Base-by-base conservation (phyloP, 2,797 vertebrate genomes). In the Myiothlypis coronata region DNA sequence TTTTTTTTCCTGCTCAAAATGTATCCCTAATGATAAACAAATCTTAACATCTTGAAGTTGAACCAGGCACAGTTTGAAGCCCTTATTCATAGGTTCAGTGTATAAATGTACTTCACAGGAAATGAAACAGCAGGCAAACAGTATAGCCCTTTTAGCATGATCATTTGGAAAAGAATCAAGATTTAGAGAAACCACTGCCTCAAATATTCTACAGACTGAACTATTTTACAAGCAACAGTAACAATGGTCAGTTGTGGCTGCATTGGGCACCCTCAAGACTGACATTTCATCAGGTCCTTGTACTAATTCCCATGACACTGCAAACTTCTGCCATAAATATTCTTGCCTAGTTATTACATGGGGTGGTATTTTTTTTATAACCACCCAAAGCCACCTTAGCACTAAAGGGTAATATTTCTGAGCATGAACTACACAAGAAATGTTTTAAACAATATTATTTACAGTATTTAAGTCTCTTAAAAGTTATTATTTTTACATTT, bases 1-100 rank as follows among this genome's bases (percentile, higher is more conserved):
- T 82, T 97, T 81, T 83, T 94, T 96, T 95, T 95, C 46, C n/a
- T 56, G 35, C 72, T 75, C 19, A 64, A 93, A 96, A 88, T 68
- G 26, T 46, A 87, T 93, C 55, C 83, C 60, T 93, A 70, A 82
- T 71, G 94, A 96, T 92, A 96, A 96, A 92, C 9, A 92, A 88
- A 82, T 75, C 92, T 93, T 91, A 91, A 95, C 60, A 92, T 68
- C 35, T 55, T 79, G 19, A 96, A 90, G 93, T 78, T 90, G 67
- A 96, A 97, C 89, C 86, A 87, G 82, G 79, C 89, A 79, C 50
- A 79, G 61, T 83, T 92, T 85, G 75, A 83, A 71, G 80, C 32
- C 46, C 60, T 86, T 60, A 59, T 37, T 67, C 0, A 6, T 63
- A 86, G 68, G 70, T 83, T 96, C 75, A 65, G 56, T 53, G 52